Evolutionary conservation across 1,140 invertebrate species (phyloP).

Genomic region (Hypothenemus hampei): DNA sequence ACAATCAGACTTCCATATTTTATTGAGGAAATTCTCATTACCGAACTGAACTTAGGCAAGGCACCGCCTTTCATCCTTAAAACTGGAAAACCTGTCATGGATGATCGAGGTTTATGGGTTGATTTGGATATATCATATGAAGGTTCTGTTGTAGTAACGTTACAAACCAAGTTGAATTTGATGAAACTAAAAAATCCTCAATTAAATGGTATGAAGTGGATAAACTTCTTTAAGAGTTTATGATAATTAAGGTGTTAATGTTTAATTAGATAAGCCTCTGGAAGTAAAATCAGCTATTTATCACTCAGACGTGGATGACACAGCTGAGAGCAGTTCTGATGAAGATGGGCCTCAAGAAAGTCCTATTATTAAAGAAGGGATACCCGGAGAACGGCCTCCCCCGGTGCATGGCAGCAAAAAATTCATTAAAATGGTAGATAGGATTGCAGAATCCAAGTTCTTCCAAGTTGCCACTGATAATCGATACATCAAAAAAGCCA

Average conservation of each 20-base stretch:
- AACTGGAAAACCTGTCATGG: conserved; percentile 67
- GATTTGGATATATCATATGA: conserved; percentile 88
- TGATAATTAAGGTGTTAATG: not conserved
- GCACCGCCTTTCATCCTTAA: conserved; percentile 72
- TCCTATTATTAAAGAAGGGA: conserved; percentile 31
- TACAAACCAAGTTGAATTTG: conserved; percentile 94
- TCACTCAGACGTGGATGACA: conserved; percentile 86
- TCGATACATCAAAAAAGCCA: conserved; percentile 71
- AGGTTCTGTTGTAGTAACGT: conserved; percentile 80
- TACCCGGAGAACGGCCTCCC: conserved; percentile 22
- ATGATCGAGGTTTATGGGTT: conserved; percentile 88
- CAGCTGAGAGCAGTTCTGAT: conserved; percentile 85
- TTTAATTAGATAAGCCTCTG: conserved; percentile 27
- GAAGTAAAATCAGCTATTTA: conserved; percentile 54
- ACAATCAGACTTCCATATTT: conserved; percentile 85
- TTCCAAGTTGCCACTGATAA: conserved; percentile 78
- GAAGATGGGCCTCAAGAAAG: conserved; percentile 56
- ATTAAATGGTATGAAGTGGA: conserved; percentile 26
- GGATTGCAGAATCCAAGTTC: conserved; percentile 83
- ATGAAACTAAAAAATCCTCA: conserved; percentile 69
- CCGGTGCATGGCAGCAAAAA: conserved; percentile 55
- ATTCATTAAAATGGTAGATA: conserved; percentile 82
- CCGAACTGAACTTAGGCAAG: conserved; percentile 70
- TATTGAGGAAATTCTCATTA: conserved; percentile 76
- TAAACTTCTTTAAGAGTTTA: not conserved